Percentiles rank a stretch among this genome's conserved stretches.
Conservation (phyloP, 2,797 vertebrate genomes). For the Halcyon badia region DNA sequence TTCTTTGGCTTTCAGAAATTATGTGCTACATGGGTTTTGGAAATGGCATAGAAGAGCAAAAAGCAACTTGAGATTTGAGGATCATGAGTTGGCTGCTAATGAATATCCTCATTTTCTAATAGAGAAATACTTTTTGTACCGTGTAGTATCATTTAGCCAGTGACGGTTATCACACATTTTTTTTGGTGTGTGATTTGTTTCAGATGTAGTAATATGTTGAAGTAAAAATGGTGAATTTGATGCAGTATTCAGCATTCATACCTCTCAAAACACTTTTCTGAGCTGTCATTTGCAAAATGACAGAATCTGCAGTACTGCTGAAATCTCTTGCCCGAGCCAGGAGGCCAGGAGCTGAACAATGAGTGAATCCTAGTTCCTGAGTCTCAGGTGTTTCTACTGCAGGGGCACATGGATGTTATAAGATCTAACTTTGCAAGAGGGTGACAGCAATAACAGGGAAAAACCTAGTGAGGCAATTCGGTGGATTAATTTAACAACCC, state of each 20-base stretch:
- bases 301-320: neutral
- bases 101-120: neutral
- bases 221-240: neutral
- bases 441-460: neutral
- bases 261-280: neutral
- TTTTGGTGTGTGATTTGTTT: neutral
- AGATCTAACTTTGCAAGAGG: neutral
- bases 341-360: neutral
- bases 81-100: neutral
- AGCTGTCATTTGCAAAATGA: neutral
- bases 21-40: neutral
- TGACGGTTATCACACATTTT: neutral
- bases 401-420: neutral
- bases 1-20: neutral
- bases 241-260: neutral
- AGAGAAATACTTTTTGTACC: neutral
- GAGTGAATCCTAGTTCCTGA: neutral
- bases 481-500: neutral
- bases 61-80: neutral
- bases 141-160: neutral
- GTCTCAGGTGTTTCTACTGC: neutral
- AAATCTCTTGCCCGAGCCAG: neutral
- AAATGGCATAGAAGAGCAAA: neutral
- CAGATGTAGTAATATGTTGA: neutral
- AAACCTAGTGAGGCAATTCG: neutral